phyloP scores from a whole-genome alignment of 1,140 invertebrate species.

The Anadara kagoshimensis region DNA sequence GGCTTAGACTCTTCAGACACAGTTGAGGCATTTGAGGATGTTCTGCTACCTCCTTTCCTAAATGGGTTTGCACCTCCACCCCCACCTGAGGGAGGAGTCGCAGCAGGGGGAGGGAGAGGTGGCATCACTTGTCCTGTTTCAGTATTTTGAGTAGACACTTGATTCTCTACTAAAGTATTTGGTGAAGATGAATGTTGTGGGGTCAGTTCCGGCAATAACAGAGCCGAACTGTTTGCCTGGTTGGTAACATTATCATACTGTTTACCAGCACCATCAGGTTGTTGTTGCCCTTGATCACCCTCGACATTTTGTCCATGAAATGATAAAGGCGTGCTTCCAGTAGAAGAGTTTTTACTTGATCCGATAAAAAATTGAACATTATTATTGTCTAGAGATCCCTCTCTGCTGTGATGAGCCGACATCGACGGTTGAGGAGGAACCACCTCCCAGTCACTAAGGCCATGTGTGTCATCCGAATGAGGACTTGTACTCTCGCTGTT shows the following conservation, averaged over 20 bases:
- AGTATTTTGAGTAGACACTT: slow-evolving; percentile 7
- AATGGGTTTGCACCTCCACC: slow-evolving; percentile 44
- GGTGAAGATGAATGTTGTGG: slow-evolving; percentile 23
- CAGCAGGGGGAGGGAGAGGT: neutral
- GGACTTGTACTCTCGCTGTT: slow-evolving; percentile 12
- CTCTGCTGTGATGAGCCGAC: slow-evolving; percentile 40
- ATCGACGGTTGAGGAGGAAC: slow-evolving; percentile 40
- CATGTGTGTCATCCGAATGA: slow-evolving; percentile 34
- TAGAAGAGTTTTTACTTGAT: slow-evolving; percentile 43
- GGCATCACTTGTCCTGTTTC: neutral
- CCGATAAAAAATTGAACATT: slow-evolving; percentile 53
- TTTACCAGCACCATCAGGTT: neutral
- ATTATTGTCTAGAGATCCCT: slow-evolving; percentile 55
- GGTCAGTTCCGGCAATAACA: slow-evolving; percentile 1
- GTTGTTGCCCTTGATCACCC: neutral
- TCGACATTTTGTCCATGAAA: neutral
- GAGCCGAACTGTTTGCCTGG: neutral
- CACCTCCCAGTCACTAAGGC: slow-evolving; percentile 63
- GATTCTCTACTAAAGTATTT: neutral
- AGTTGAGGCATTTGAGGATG: neutral
- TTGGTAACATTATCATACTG: too few relatives aligned
- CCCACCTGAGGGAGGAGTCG: slow-evolving; percentile 19
- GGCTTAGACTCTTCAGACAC: neutral
- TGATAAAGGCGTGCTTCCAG: neutral
- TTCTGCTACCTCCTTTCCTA: slow-evolving; percentile 35